A percentile compares a stretch with the other conserved stretches of the same genome.
These are phyloP conservation scores for Etheostoma cragini DNA, from an alignment of 2,113 vertebrate genomes.

Conservation along the genomic window DNA sequence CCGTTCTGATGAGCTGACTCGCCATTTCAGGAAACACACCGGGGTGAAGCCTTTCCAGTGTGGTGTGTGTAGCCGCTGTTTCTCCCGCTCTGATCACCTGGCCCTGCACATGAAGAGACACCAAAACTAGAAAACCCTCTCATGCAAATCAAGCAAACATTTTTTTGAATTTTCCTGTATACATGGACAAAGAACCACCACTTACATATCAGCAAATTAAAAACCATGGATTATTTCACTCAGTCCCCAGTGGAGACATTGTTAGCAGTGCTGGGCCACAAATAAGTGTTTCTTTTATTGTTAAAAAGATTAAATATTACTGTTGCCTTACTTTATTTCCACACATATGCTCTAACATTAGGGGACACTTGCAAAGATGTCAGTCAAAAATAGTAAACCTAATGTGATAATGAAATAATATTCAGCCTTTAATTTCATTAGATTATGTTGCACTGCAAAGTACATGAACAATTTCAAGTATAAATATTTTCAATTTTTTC, in stretches of 20 bases:
- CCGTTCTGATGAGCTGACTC: conserved; percentile 95
- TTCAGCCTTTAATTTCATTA: conserved; percentile 21
- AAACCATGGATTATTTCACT: conserved; percentile 37
- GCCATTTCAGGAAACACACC: conserved; percentile 98
- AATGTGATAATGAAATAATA: conserved; percentile 17
- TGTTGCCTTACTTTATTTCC: conserved; percentile 61
- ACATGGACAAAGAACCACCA: conserved; percentile 13
- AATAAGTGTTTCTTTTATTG: conserved; percentile 35
- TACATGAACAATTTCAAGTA: conserved; percentile 10
- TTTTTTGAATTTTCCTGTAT: not conserved
- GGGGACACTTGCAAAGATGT: conserved; percentile 29
- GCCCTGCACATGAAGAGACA: conserved; percentile 99
- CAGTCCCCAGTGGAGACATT: conserved; percentile 15
- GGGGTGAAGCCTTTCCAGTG: conserved; percentile 99
- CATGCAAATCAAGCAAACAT: conserved; percentile 10
- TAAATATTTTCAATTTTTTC: not conserved
- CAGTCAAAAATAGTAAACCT: conserved; percentile 8
- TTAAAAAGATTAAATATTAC: conserved; percentile 32
- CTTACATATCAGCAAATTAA: conserved; percentile 34
- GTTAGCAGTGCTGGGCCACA: conserved; percentile 51
- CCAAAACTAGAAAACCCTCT: conserved; percentile 86
- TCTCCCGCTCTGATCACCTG: conserved; percentile 97
- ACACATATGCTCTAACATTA: conserved; percentile 2
- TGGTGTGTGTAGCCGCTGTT: conserved; percentile 92
- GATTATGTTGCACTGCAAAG: not conserved